These are phyloP conservation scores for Calameuta pallipes DNA, from an alignment of 2,888 invertebrate genomes.

Conservation along the genomic window DNA sequence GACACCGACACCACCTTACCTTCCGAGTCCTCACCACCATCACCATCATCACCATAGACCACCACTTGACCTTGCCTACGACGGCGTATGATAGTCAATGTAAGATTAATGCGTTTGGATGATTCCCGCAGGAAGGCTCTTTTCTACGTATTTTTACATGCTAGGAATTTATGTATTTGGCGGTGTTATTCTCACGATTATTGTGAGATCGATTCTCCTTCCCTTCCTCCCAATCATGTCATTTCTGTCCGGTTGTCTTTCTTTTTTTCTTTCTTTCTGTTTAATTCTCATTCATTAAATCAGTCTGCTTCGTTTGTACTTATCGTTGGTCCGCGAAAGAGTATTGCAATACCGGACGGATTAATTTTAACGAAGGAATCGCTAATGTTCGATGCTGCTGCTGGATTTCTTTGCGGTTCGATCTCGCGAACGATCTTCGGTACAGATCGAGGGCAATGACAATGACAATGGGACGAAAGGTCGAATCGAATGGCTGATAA, in stretches of 20 bases:
- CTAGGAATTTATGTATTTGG: constrained; percentile 5
- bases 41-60: constrained; percentile 52
- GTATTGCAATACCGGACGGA: neutral
- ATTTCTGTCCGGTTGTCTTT: neutral
- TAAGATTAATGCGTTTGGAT: constrained; percentile 29
- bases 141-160: constrained; percentile 62
- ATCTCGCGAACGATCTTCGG: too few relatives aligned
- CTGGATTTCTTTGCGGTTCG: too few relatives aligned
- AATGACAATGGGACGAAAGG: neutral
- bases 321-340: neutral
- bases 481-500: neutral
- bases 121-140: constrained; percentile 40
- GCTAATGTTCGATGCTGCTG: neutral
- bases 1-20: constrained; percentile 58
- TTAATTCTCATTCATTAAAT: neutral
- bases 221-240: neutral
- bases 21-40: constrained; percentile 39
- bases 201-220: neutral
- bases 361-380: neutral
- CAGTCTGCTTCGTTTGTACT: neutral
- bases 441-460: neutral
- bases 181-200: neutral
- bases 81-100: constrained; percentile 64
- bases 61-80: constrained; percentile 62
- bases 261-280: too few relatives aligned